Percentiles rank a stretch among this genome's conserved stretches.
Evolutionary conservation across 1,140 invertebrate species (phyloP).

Genomic region (Cataglyphis hispanica): DNA sequence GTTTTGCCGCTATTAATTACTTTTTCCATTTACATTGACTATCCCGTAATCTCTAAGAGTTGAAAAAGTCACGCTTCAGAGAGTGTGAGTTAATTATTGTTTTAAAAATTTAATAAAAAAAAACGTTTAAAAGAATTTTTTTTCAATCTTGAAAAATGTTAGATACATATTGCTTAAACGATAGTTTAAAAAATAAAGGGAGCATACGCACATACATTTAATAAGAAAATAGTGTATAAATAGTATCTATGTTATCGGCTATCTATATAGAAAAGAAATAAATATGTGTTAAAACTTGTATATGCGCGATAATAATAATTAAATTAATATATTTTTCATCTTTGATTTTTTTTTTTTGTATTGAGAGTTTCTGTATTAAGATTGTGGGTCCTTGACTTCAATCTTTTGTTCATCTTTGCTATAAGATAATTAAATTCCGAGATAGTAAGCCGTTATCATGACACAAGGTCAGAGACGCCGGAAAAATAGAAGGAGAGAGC

Average conservation of each 20-base stretch:
- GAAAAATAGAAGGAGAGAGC: constrained; percentile 46
- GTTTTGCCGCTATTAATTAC: constrained; percentile 45
- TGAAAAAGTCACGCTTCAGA: constrained; percentile 18
- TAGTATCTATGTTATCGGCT: no score
- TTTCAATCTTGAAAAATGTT: background rate
- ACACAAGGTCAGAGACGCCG: background rate
- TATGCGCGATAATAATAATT: no score
- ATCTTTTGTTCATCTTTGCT: background rate
- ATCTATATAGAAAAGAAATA: no score
- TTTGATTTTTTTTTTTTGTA: background rate
- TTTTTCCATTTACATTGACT: constrained; percentile 17
- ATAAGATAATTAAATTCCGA: background rate
- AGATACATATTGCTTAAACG: background rate
- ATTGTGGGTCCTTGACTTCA: background rate
- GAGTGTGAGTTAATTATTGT: background rate
- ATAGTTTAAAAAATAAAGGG: background rate
- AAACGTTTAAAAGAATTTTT: background rate
- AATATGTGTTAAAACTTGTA: no score
- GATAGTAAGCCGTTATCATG: background rate
- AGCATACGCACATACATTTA: no score
- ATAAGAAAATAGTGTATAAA: no score
- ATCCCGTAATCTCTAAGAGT: background rate
- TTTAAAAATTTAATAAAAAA: background rate
- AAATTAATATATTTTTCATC: background rate
- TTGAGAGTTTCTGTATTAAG: background rate